Evolutionary conservation across 2,113 vertebrate genomes (phyloP).

Genomic region (Cervus canadensis): DNA sequence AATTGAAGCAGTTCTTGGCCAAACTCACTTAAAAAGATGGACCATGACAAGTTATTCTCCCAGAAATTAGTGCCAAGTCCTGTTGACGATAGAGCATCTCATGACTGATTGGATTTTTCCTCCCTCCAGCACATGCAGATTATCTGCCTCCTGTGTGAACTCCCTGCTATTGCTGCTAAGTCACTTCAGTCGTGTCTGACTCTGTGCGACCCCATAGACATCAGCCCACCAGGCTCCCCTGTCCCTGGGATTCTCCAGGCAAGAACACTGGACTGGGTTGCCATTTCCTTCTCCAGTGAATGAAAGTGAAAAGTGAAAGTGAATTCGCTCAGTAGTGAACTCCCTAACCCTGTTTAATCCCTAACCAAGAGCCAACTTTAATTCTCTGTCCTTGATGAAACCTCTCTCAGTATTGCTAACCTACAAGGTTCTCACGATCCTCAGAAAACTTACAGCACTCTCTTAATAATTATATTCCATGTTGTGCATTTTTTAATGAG

Average conservation of each 20-base stretch:
- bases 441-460: background rate
- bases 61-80: background rate
- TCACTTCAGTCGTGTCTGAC: too few relatives aligned
- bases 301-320: too few relatives aligned
- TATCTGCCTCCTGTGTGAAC: background rate
- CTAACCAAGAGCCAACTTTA: background rate
- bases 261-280: too few relatives aligned
- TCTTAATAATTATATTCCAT: background rate
- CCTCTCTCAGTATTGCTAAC: background rate
- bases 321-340: background rate
- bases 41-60: constrained; percentile 28
- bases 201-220: too few relatives aligned
- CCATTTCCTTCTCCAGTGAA: too few relatives aligned
- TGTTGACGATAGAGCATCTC: background rate
- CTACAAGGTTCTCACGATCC: background rate
- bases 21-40: background rate
- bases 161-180: background rate
- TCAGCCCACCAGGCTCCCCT: too few relatives aligned
- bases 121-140: background rate
- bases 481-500: background rate
- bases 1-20: background rate
- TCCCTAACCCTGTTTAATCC: background rate
- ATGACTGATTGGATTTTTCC: background rate
- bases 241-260: too few relatives aligned
- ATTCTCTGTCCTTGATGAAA: background rate